Base-by-base conservation (phyloP, 2,888 invertebrate species). In the Zeuzera pyrina region DNA sequence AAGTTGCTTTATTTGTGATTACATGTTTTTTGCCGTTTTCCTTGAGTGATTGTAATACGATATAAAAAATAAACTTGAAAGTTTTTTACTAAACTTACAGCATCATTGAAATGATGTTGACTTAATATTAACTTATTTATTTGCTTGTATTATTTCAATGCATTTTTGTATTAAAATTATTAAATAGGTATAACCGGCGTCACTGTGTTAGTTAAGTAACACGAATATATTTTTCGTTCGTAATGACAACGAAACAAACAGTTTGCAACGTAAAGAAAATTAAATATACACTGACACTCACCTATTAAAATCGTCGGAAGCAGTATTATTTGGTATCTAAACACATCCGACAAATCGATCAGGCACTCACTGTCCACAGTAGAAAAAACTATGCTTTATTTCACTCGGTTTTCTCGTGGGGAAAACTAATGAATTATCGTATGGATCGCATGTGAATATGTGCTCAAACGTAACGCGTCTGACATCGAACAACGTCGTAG, bases 361-460 rank as follows among this genome's bases (percentile, higher is more conserved):
- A 62, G 64, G 61, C 56, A 49, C 43, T 44, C 35, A n/a, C n/a
- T n/a, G 48, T 53, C 47, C 59, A 62, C 57, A 46, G 42, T 43
- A 38, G 39, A 42, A 42, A n/a, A n/a, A 40, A 44, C 40, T 35
- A 41, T 15, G 34, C 49, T 46, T 55, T 68, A 66, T 72, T 72
- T 66, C 78, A 76, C 77, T 74, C 59, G 59, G 68, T 77, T 76
- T 78, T 77, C 76, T 60, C 66, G 47, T 36, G 33, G 43, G 57
- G 74, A 74, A 76, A 78, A 76, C 71, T 54, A 70, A 70, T 66
- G 70, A 68, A 70, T 59, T 57, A 52, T 56, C 62, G 59, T 58
- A 46, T 53, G 44, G 41, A 36, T 35, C 31, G 39, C 25, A 12
- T 31, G 37, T 25, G 31, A 15, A 34, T 28, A 13, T 29, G 35